Percentiles rank a stretch among this genome's conserved stretches.
Evolutionary conservation across 2,888 invertebrate genomes (phyloP).

Genomic region (Drosophila subquinaria): DNA sequence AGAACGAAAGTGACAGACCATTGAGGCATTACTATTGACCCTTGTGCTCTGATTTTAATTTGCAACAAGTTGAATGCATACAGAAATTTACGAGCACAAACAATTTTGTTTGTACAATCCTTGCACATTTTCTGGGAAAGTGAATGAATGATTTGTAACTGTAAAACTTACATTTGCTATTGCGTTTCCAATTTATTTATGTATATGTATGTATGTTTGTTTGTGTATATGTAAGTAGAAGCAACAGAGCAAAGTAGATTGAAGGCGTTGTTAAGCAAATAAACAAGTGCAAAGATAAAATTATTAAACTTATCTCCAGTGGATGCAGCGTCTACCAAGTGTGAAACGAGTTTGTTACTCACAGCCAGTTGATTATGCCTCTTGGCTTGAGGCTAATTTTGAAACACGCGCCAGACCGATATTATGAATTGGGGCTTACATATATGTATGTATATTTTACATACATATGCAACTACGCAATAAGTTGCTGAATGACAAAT

Average conservation of each 20-base stretch:
- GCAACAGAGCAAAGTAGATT: slow-evolving; percentile 25
- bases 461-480: slow-evolving; percentile 27
- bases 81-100: not conserved
- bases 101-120: slow-evolving; percentile 3
- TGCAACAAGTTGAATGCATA: slow-evolving; percentile 15
- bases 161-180: slow-evolving; percentile 9
- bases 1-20: not conserved
- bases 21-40: slow-evolving; percentile 3
- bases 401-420: slow-evolving; percentile 46
- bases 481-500: slow-evolving; percentile 39
- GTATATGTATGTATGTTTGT: not conserved
- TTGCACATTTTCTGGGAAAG: slow-evolving; percentile 9
- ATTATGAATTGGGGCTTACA: slow-evolving; percentile 39
- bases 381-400: slow-evolving; percentile 54
- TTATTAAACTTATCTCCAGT: slow-evolving; percentile 49
- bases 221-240: slow-evolving; percentile 7
- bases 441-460: too few species aligned
- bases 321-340: slow-evolving; percentile 23
- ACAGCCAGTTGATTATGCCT: slow-evolving; percentile 41
- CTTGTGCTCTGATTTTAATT: slow-evolving; percentile 9
- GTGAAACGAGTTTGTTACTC: slow-evolving; percentile 54
- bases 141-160: slow-evolving; percentile 12
- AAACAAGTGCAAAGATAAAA: slow-evolving; percentile 57
- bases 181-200: slow-evolving; percentile 18
- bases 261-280: slow-evolving; percentile 39